A percentile compares a stretch with the other conserved stretches of the same genome.
Evolutionary conservation across 2,888 invertebrate species (phyloP).

Genomic region (Steromphala cineraria): DNA sequence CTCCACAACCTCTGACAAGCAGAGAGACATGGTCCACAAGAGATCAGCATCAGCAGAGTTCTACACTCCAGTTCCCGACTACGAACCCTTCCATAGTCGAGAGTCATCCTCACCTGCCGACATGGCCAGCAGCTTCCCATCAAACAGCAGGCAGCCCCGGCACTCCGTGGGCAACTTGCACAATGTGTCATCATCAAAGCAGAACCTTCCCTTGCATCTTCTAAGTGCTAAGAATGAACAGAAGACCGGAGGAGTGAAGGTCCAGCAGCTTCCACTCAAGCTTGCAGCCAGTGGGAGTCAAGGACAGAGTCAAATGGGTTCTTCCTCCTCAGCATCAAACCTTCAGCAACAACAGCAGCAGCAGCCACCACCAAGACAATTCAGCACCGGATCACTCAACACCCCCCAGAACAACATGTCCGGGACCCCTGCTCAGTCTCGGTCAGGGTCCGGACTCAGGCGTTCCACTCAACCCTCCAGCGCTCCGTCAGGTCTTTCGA

Average conservation of each 20-base stretch:
- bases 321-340: constrained; percentile 20
- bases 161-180: constrained; percentile 36
- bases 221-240: constrained; percentile 88
- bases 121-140: constrained; percentile 21
- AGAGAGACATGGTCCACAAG: constrained; percentile 44
- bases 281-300: constrained; percentile 72
- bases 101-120: constrained; percentile 22
- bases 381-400: constrained; percentile 21
- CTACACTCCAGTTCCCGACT: constrained; percentile 41
- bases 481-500: constrained; percentile 43
- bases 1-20: constrained; percentile 14
- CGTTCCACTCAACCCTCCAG: constrained; percentile 41
- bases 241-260: constrained; percentile 82
- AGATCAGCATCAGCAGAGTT: constrained; percentile 67
- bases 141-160: constrained; percentile 27
- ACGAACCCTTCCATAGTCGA: constrained; percentile 24
- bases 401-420: constrained; percentile 30
- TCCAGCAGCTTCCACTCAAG: constrained; percentile 93
- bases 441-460: constrained; percentile 24
- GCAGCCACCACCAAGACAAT: constrained; percentile 19
- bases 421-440: constrained; percentile 24
- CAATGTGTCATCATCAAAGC: constrained; percentile 31
- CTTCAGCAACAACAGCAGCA: not conserved
- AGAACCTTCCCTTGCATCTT: constrained; percentile 82
- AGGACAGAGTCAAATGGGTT: not conserved